Percentiles rank a stretch among this genome's conserved stretches.
These are phyloP conservation scores for Aphyosemion australe DNA, from an alignment of 2,113 vertebrate genomes.

Conservation along the genomic window DNA sequence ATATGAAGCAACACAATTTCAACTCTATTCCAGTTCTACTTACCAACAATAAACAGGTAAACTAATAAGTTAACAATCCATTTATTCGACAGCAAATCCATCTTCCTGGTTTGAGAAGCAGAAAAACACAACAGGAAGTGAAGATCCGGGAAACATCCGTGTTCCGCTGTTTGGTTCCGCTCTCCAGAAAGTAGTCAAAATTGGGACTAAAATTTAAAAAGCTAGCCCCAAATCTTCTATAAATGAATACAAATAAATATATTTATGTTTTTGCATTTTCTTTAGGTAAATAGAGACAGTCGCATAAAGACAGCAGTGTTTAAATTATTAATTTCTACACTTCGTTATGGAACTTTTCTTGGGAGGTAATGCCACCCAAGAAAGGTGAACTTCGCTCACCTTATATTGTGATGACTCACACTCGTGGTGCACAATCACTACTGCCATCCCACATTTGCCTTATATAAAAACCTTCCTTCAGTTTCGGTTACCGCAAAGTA, in stretches of 20 bases:
- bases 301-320: too few relatives aligned
- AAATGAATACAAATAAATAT: too few relatives aligned
- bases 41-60: conserved; percentile 63
- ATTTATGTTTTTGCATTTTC: too few relatives aligned
- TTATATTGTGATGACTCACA: not conserved
- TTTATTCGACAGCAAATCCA: conserved; percentile 66
- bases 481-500: too few relatives aligned
- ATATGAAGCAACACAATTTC: fast-evolving
- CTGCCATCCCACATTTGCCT: too few relatives aligned
- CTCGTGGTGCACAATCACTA: not conserved
- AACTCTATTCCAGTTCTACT: conserved; percentile 6
- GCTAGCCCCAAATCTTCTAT: not conserved
- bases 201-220: not conserved
- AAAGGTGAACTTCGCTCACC: not conserved
- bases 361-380: not conserved
- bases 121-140: conserved; percentile 68
- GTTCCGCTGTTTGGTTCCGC: conserved; percentile 51
- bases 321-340: too few relatives aligned
- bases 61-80: conserved; percentile 50
- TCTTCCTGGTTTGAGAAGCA: conserved; percentile 76
- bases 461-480: not conserved
- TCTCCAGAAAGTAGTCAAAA: not conserved
- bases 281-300: too few relatives aligned
- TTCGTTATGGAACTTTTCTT: too few relatives aligned
- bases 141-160: conserved; percentile 57